These are phyloP conservation scores for Entomyzon cyanotis DNA, from an alignment of 2,113 vertebrate genomes.

Conservation along the genomic window DNA sequence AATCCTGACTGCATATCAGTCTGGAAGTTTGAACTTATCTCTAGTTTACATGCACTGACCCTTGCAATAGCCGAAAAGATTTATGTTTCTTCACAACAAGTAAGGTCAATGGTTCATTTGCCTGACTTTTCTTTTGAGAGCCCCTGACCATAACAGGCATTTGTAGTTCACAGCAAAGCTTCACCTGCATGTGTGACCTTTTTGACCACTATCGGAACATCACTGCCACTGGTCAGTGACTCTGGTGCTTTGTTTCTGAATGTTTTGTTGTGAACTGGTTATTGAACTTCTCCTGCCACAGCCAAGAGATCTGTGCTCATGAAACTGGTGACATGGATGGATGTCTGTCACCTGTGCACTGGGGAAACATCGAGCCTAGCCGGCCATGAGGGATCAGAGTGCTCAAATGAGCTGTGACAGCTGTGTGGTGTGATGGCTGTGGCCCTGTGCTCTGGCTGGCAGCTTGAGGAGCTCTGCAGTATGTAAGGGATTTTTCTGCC, in stretches of 20 bases:
- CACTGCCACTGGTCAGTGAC: neutral
- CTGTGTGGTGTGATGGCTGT: neutral
- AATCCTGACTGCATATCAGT: neutral
- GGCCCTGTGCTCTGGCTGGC: neutral
- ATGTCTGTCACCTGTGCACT: neutral
- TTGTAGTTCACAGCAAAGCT: neutral
- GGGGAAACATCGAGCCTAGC: neutral
- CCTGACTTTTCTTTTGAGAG: neutral
- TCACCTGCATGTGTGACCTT: neutral
- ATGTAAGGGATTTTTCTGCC: neutral
- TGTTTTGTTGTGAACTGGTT: neutral
- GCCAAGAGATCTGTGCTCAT: neutral
- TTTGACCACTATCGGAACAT: fast-evolving
- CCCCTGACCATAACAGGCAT: neutral
- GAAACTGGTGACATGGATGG: neutral
- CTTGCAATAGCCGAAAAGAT: neutral
- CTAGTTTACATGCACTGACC: neutral
- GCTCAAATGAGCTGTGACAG: neutral
- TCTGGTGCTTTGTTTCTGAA: neutral
- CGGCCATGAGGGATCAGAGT: neutral
- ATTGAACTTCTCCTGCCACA: neutral
- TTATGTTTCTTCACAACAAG: neutral
- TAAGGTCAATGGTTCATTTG: neutral
- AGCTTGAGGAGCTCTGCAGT: neutral
- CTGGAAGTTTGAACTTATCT: neutral